Evolutionary conservation across 2,797 vertebrate species (phyloP).

Genomic region (Ptychadena robeensis): DNA sequence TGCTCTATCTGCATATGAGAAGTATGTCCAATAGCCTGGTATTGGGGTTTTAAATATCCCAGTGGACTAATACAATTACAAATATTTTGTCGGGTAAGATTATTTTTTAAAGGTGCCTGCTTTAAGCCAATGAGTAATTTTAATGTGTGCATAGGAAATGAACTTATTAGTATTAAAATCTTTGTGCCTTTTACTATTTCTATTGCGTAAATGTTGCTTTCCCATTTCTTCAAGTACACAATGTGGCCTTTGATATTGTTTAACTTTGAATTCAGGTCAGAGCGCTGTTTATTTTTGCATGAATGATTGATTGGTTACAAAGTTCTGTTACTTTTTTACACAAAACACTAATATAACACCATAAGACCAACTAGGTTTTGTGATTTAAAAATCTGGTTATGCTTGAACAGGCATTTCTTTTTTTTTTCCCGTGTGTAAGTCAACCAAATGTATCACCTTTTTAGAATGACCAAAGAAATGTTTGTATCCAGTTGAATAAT

Average conservation of each 20-base stretch:
- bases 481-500: conserved; percentile 44
- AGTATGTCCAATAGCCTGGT: too few relatives aligned
- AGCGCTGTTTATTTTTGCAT: not conserved
- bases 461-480: conserved; percentile 56
- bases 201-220: not conserved
- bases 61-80: not conserved
- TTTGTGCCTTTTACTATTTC: not conserved
- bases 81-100: not conserved
- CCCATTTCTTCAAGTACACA: not conserved
- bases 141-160: not conserved
- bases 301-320: not conserved
- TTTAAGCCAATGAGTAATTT: not conserved
- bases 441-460: conserved; percentile 46
- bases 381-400: conserved; percentile 38
- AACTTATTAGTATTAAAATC: not conserved
- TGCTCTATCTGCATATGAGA: too few relatives aligned
- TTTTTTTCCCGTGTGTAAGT: conserved; percentile 40
- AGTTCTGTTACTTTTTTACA: not conserved
- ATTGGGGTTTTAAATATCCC: too few relatives aligned
- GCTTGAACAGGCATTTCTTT: conserved; percentile 47
- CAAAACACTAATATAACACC: not conserved
- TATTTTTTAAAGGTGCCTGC: not conserved
- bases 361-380: conserved; percentile 28
- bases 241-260: conserved; percentile 1
- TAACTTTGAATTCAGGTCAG: not conserved